A percentile compares a stretch with the other conserved stretches of the same genome.
Evolutionary conservation across 2,113 vertebrate genomes (phyloP).

Genomic region (Clarias batrachus): DNA sequence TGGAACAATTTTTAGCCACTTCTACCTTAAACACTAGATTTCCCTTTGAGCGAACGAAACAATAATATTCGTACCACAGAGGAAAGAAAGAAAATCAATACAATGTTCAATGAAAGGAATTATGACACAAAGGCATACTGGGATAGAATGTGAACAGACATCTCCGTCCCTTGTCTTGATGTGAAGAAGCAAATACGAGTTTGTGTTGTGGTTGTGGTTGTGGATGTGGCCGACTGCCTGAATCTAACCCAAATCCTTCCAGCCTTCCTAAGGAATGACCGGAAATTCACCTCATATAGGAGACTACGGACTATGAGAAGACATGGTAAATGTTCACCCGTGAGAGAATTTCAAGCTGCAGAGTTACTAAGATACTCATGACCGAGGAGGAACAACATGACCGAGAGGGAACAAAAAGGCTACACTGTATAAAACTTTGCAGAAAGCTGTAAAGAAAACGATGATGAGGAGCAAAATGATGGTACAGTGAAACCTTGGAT

Average conservation of each 20-base stretch:
- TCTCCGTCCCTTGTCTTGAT: conserved; percentile 1
- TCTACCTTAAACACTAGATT: conserved; percentile 20
- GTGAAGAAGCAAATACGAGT: conserved; percentile 8
- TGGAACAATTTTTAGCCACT: conserved; percentile 36
- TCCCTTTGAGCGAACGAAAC: conserved; percentile 16
- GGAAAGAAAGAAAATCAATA: conserved; percentile 43
- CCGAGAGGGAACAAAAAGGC: not conserved
- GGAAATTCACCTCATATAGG: conserved; percentile 18
- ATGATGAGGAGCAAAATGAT: not conserved
- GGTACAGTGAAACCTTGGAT: too few species aligned
- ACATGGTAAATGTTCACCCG: not conserved
- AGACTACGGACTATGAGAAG: conserved; percentile 11
- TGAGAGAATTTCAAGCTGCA: not conserved
- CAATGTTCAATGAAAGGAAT: conserved; percentile 46
- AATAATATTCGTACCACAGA: conserved; percentile 15
- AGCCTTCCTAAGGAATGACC: conserved; percentile 37
- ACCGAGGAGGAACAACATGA: not conserved
- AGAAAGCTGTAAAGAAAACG: not conserved
- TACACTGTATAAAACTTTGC: not conserved
- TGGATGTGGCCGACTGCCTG: conserved; percentile 46
- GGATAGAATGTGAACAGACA: conserved; percentile 11
- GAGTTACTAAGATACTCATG: conserved; percentile 7
- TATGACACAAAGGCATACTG: conserved; percentile 2
- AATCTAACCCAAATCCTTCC: conserved; percentile 52
- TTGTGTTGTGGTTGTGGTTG: conserved; percentile 15